A percentile compares a stretch with the other conserved stretches of the same genome.
Conservation (phyloP, 1,140 invertebrate species). For the Diabrotica virgifera region DNA sequence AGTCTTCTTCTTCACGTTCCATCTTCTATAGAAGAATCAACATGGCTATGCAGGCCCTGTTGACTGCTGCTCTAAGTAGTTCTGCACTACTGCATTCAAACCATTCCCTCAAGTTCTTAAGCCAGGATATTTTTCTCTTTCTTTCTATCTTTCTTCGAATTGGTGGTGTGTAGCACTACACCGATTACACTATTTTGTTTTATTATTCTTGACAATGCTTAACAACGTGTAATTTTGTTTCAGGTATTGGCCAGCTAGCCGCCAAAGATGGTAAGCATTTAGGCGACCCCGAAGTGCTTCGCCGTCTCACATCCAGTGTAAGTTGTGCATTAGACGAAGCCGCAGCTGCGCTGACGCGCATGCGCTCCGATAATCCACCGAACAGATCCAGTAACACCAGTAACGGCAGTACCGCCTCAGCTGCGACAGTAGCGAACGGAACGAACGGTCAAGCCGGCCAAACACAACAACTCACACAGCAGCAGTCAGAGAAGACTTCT, state of each 20-base stretch:
- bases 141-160: too few relatives aligned
- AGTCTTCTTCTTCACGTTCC: too few relatives aligned
- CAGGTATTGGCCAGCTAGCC: conserved; percentile 73
- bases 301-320: conserved; percentile 81
- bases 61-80: too few relatives aligned
- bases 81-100: too few relatives aligned
- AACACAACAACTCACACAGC: conserved; percentile 10
- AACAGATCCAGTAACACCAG: conserved; percentile 37
- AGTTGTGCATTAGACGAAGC: conserved; percentile 94
- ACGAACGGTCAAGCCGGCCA: conserved; percentile 13
- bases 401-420: conserved; percentile 8
- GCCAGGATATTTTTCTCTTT: too few relatives aligned
- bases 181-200: too few relatives aligned
- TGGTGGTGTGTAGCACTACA: too few relatives aligned
- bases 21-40: too few relatives aligned
- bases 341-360: conserved; percentile 89
- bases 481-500: conserved; percentile 56
- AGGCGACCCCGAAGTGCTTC: conserved; percentile 76
- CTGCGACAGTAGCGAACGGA: background rate
- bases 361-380: conserved; percentile 79
- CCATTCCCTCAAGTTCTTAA: too few relatives aligned
- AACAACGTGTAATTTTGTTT: background rate
- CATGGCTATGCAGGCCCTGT: too few relatives aligned
- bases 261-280: conserved; percentile 76
- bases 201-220: too few relatives aligned